Evolutionary conservation across 2,113 vertebrate genomes (phyloP).

Genomic region (Aphyosemion australe): DNA sequence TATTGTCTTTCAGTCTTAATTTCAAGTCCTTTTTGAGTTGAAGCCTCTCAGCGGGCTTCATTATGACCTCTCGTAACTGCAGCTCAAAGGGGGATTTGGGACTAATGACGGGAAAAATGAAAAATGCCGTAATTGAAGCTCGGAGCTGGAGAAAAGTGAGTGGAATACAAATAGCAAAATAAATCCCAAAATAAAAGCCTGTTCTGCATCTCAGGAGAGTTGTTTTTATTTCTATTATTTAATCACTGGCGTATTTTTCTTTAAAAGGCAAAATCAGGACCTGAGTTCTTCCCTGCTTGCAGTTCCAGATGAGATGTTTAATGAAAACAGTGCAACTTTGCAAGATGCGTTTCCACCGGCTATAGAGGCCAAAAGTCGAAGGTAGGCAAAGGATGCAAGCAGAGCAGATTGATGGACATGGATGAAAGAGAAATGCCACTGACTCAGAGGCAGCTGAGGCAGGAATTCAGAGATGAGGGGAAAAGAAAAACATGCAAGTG

Average conservation of each 20-base stretch:
- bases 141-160: background rate
- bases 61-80: constrained; percentile 37
- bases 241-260: background rate
- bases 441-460: constrained; percentile 15
- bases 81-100: constrained; percentile 21
- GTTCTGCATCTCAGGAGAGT: constrained; percentile 13
- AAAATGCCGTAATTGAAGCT: constrained; percentile 26
- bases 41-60: constrained; percentile 31
- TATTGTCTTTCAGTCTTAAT: constrained; percentile 35
- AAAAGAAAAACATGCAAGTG: background rate
- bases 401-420: constrained; percentile 27
- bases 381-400: constrained; percentile 6
- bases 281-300: background rate
- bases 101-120: constrained; percentile 26
- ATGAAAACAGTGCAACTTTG: constrained; percentile 8
- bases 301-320: background rate
- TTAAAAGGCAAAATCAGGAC: background rate
- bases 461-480: background rate
- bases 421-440: constrained; percentile 39
- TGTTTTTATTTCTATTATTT: background rate
- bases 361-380: constrained; percentile 4
- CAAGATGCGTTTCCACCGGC: constrained; percentile 12
- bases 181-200: constrained; percentile 16
- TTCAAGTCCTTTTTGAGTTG: constrained; percentile 18
- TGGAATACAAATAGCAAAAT: constrained; percentile 8